A percentile compares a stretch with the other conserved stretches of the same genome.
Evolutionary conservation across 2,113 vertebrate genomes (phyloP).

Genomic region (Neodontobutis hainanensis): DNA sequence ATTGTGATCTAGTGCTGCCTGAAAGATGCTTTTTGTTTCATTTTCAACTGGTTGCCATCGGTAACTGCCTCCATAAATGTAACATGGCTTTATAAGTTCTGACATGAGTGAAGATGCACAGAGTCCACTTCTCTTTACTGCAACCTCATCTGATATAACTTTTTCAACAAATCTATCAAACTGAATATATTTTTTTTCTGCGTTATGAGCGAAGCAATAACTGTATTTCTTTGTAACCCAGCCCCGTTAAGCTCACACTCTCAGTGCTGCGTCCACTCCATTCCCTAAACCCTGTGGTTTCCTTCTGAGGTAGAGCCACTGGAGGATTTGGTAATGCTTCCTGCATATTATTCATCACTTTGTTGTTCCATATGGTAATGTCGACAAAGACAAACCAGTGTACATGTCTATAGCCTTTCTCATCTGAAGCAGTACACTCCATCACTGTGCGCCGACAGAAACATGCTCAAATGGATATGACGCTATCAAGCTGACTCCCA

Average conservation of each 20-base stretch:
- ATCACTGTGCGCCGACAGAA: not conserved
- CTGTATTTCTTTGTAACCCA: not conserved
- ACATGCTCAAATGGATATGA: constrained; percentile 11
- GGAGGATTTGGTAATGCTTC: constrained; percentile 9
- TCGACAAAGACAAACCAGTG: constrained; percentile 3
- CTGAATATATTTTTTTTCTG: too few species aligned
- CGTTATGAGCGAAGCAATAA: too few species aligned
- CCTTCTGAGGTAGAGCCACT: constrained; percentile 8
- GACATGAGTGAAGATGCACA: too few species aligned
- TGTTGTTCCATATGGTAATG: constrained; percentile 19
- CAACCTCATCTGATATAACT: too few species aligned
- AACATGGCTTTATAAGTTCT: too few species aligned
- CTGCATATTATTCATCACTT: constrained; percentile 17
- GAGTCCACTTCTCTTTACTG: too few species aligned
- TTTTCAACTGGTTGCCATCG: too few species aligned
- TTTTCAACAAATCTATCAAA: too few species aligned
- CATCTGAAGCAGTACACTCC: not conserved
- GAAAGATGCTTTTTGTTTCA: too few species aligned
- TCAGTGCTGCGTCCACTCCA: not conserved
- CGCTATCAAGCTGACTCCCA: constrained; percentile 1
- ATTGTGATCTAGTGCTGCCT: too few species aligned
- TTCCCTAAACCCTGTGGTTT: constrained; percentile 8
- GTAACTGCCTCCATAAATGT: too few species aligned
- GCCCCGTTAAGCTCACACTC: not conserved
- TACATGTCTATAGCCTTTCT: constrained; percentile 3